These are phyloP conservation scores for Tetropium fuscum DNA, from an alignment of 2,888 invertebrate species.

Conservation along the genomic window DNA sequence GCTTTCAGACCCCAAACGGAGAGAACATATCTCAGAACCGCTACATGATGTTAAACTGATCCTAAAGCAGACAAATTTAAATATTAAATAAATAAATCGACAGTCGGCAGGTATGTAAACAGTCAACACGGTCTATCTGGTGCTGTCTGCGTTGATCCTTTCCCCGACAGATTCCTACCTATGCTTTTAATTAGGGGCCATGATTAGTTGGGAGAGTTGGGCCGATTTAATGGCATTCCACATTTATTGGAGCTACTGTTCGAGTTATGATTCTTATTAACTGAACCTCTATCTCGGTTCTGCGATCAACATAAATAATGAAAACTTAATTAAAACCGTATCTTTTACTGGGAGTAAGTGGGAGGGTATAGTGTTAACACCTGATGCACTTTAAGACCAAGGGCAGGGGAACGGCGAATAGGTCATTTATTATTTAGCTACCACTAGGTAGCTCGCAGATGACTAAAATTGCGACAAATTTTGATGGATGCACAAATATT, in stretches of 20 bases:
- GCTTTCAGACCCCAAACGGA: constrained; percentile 33
- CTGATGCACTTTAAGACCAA: constrained; percentile 28
- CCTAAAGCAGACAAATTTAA: constrained; percentile 44
- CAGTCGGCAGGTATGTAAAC: constrained; percentile 44
- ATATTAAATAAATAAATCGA: constrained; percentile 50
- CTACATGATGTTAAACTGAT: constrained; percentile 38
- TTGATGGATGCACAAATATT: too few relatives aligned
- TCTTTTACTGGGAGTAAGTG: constrained; percentile 46
- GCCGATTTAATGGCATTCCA: constrained; percentile 49
- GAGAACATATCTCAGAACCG: constrained; percentile 34
- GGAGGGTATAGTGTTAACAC: constrained; percentile 44
- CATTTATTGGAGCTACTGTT: constrained; percentile 53
- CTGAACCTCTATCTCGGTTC: constrained; percentile 43
- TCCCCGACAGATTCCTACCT: constrained; percentile 44
- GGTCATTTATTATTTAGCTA: neutral
- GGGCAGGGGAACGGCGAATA: neutral
- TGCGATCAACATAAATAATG: constrained; percentile 59
- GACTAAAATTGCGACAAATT: too few relatives aligned
- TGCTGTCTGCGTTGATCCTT: constrained; percentile 4
- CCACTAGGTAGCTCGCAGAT: too few relatives aligned
- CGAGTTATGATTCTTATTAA: constrained; percentile 47
- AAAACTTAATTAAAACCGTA: constrained; percentile 59
- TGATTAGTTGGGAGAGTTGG: constrained; percentile 43
- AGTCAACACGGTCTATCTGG: constrained; percentile 36
- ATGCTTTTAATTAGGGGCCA: constrained; percentile 55